Conservation (phyloP, 2,797 vertebrate genomes). For the Bucorvus abyssinicus region DNA sequence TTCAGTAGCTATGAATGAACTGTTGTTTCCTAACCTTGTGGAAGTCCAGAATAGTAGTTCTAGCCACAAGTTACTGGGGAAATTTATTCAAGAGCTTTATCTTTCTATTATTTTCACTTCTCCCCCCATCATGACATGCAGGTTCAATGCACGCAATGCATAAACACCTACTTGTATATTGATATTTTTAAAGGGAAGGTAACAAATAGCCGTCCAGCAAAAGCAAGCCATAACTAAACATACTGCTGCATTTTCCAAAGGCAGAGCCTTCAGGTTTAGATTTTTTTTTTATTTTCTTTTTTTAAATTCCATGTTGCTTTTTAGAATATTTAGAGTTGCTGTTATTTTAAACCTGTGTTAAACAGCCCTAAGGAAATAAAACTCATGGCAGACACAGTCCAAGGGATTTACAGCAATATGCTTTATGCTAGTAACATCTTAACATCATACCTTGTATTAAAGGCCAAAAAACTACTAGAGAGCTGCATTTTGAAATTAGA, state of each 20-base stretch:
- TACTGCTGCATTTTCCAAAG: not conserved
- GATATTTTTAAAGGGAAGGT: not conserved
- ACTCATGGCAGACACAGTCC: not conserved
- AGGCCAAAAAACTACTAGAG: not conserved
- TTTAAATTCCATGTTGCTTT: not conserved
- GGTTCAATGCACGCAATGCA: not conserved
- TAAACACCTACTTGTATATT: not conserved
- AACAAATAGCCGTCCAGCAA: not conserved
- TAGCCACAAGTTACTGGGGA: not conserved
- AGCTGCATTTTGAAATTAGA: not conserved
- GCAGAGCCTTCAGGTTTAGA: not conserved
- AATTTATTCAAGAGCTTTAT: not conserved
- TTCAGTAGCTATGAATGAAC: not conserved
- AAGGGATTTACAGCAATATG: not conserved
- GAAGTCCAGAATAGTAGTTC: not conserved
- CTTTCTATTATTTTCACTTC: not conserved
- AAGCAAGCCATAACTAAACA: not conserved
- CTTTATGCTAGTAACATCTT: not conserved
- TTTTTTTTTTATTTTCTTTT: not conserved
- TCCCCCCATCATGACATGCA: not conserved
- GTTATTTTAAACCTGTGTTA: not conserved
- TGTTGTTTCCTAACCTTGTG: not conserved
- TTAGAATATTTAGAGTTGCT: not conserved
- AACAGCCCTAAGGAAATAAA: not conserved
- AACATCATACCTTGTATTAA: not conserved